Evolutionary conservation across 2,888 invertebrate species (phyloP).

Genomic region (Acanthosepion esculentum): DNA sequence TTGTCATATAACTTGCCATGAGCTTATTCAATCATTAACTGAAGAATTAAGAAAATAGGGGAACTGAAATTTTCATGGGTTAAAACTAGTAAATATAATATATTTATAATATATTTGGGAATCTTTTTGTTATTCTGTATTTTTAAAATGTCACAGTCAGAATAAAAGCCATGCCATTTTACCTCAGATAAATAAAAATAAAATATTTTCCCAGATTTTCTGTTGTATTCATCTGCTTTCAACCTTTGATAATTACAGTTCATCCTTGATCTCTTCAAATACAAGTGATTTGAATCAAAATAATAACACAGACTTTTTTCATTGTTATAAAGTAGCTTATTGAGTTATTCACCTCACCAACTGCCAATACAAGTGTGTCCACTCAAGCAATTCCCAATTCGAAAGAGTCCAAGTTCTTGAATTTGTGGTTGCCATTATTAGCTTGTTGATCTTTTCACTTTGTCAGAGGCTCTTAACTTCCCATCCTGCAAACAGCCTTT

Average conservation of each 20-base stretch:
- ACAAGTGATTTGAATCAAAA: neutral
- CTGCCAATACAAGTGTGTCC: conserved; percentile 3
- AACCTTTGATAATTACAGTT: neutral
- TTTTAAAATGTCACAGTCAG: neutral
- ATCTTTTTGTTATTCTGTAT: neutral
- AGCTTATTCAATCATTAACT: too few species aligned
- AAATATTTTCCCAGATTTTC: neutral
- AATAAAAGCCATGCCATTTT: neutral
- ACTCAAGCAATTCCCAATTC: neutral
- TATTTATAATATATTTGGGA: too few species aligned
- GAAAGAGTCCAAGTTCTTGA: neutral
- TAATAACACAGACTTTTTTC: neutral
- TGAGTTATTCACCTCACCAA: neutral
- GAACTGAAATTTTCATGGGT: too few species aligned
- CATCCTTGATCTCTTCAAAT: neutral
- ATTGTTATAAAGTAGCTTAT: neutral
- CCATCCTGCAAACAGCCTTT: too few species aligned
- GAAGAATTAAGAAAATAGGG: too few species aligned
- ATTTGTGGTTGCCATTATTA: neutral
- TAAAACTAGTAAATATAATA: too few species aligned
- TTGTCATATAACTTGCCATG: too few species aligned
- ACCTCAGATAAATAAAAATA: neutral
- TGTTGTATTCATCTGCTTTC: neutral
- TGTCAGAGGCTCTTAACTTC: too few species aligned
- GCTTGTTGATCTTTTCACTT: too few species aligned